Percentiles rank a stretch among this genome's conserved stretches.
Conservation (phyloP, 2,888 invertebrate genomes). For the Melinopterus prodromus region DNA sequence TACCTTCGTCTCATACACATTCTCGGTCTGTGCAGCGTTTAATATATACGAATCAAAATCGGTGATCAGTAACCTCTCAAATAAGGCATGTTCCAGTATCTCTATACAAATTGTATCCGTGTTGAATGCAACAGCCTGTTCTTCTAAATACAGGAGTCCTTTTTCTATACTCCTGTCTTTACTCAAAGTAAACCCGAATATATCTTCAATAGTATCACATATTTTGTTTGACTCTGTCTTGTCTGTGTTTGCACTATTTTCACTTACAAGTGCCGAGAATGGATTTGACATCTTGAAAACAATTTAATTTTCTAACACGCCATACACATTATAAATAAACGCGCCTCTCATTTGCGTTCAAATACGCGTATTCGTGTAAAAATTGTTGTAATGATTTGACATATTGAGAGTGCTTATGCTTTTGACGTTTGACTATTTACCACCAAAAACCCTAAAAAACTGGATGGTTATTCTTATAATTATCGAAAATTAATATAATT, state of each 20-base stretch:
- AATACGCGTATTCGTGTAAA: conserved; percentile 10
- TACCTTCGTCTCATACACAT: conserved; percentile 68
- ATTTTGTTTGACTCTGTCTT: conserved; percentile 42
- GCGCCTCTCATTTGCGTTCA: neutral
- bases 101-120: conserved; percentile 69
- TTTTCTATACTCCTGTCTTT: conserved; percentile 58
- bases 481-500: neutral
- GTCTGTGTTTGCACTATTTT: conserved; percentile 32
- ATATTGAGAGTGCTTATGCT: conserved; percentile 8
- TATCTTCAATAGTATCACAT: conserved; percentile 70
- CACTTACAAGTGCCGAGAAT: conserved; percentile 46
- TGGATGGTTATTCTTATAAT: neutral
- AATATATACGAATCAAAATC: conserved; percentile 62
- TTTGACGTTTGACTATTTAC: conserved; percentile 20
- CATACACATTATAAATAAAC: conserved; percentile 12
- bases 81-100: conserved; percentile 77
- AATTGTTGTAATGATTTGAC: conserved; percentile 14
- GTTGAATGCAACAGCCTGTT: conserved; percentile 64
- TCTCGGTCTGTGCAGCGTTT: conserved; percentile 52
- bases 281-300: conserved; percentile 43
- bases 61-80: conserved; percentile 76
- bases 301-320: conserved; percentile 11
- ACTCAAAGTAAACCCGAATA: conserved; percentile 78
- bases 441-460: conserved; percentile 12
- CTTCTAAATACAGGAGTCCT: conserved; percentile 72